Percentiles rank a stretch among this genome's conserved stretches.
phyloP scores from a whole-genome alignment of 2,888 invertebrate genomes.

The Polietes domitor region DNA sequence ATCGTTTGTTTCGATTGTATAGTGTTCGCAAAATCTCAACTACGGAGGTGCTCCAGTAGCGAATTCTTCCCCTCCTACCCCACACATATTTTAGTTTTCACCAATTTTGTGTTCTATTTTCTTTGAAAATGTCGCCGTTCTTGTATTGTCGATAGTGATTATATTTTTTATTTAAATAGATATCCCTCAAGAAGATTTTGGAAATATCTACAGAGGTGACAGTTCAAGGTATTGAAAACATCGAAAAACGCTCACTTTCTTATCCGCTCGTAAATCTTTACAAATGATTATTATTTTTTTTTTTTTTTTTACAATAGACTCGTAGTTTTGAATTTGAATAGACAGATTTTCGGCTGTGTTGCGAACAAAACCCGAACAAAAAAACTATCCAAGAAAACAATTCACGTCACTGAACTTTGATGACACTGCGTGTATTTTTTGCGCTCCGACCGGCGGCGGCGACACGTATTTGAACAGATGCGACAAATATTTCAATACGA shows the following conservation, averaged over 20 bases:
- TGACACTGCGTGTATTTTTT: slow-evolving; percentile 52
- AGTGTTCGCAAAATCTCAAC: no score
- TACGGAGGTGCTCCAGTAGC: no score
- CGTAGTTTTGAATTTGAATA: not conserved
- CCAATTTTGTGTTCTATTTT: slow-evolving; percentile 6
- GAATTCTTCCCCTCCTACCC: no score
- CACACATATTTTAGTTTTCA: no score
- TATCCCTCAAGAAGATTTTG: not conserved
- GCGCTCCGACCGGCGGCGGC: not conserved
- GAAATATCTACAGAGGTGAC: slow-evolving; percentile 39
- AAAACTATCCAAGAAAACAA: slow-evolving; percentile 11
- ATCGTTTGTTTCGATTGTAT: no score
- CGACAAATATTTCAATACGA: slow-evolving; percentile 53
- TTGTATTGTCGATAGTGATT: not conserved
- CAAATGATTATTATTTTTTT: slow-evolving; percentile 39
- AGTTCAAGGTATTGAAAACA: slow-evolving; percentile 57
- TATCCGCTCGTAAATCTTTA: slow-evolving; percentile 48
- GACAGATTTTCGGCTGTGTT: not conserved
- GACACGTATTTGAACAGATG: slow-evolving; percentile 49
- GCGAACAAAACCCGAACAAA: not conserved
- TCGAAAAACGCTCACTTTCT: slow-evolving; percentile 43
- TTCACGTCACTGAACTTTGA: slow-evolving; percentile 63
- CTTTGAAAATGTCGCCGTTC: not conserved
- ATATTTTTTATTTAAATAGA: slow-evolving; percentile 3
- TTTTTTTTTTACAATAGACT: not conserved